Base-by-base conservation (phyloP, 1,140 invertebrate genomes). In the Geopemphigus sp. region DNA sequence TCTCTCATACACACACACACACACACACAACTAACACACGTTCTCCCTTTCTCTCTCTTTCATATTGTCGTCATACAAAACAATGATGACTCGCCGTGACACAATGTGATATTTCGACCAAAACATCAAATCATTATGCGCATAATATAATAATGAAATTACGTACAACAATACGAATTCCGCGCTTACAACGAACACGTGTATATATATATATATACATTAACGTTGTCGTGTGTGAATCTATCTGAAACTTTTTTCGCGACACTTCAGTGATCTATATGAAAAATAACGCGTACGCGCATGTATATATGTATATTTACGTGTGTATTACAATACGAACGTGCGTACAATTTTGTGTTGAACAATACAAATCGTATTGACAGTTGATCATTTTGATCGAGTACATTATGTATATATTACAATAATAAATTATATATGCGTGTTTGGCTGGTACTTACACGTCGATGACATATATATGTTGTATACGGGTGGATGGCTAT, bases 81-180 rank as follows among this genome's bases (percentile, higher is more conserved):
- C 64, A 47, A 68, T 47, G 63, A 64, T 29, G 64, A 64, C n/a
- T 68, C 47, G 47, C 64, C n/a, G 39, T 68, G 64, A 68, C 64
- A 68, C 64, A 24, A 68, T 24, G 64, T 47, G 39, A 68, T 68
- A 68, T 68, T 68, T 68, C 64, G 64, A 68, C 39, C 64, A 47
- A 47, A 68, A 45, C 63, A 26, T 66, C 63, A 66, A 66, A 66
- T 64, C 29, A 64, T 45, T 64, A 64, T 64, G 63, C 63, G 63
- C 63, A 64, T 64, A 64, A 64, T 64, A 22, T 64, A 64, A 64
- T 64, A 64, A 64, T 64, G 32, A 12, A 64, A 64, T 64, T 64
- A 64, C 22, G 39, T 47, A 68, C 45, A 68, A 68, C 64, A 68
- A 68, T 68, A 68, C 39, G 64, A 68, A 68, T 68, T 22, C n/a